Evolutionary conservation across 2,113 vertebrate species (phyloP), one percentile per base, ranked within the genome.

Genomic region (Plectropomus leopardus): DNA sequence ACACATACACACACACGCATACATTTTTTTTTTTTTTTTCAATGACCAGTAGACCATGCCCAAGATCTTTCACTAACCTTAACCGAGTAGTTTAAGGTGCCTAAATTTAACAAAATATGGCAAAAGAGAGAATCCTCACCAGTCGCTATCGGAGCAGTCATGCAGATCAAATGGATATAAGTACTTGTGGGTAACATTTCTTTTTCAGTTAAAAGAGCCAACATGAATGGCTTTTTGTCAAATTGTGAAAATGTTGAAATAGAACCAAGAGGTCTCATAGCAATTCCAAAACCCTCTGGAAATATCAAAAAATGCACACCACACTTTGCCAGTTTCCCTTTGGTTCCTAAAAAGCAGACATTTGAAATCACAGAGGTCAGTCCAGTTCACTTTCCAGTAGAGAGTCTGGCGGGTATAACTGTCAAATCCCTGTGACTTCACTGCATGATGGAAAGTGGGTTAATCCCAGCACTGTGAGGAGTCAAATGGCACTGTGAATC

Each of bases 381-480:
- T 34, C 45, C 5, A 50, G 70, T 78, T 82, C 61, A 65, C 54
- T 30, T 51, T 85, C 32, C 30, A 74, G 54, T 16, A 11, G 26
- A 65, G 32, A 82, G 48, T 59, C 82, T 73, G 68, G 57, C 0
- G 55, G 67, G 21, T 64, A 64, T 40, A 51, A 47, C 82, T 82
- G 76, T 80, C 76, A 85, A 68, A 78, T 81, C 57, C 15, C 40
- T 45, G 65, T 50, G 70, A 82, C 77, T 72, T 61, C 44, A 63
- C 67, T 54, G 68, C 57, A 23, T 30, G 60, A 67, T 47, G 54
- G 60, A 75, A 76, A 72, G 65, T 77, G 10, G 61, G 53, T 76
- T 74, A 73, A 75, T 87, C 79, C 16, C 34, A 48, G 59, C 57
- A 58, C 58, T 48, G 34, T 59, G 34, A 11, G 17, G 64, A 83